Percentiles rank a stretch among this genome's conserved stretches.
Evolutionary conservation across 2,113 vertebrate species (phyloP).

Genomic region (Tiliqua scincoides): DNA sequence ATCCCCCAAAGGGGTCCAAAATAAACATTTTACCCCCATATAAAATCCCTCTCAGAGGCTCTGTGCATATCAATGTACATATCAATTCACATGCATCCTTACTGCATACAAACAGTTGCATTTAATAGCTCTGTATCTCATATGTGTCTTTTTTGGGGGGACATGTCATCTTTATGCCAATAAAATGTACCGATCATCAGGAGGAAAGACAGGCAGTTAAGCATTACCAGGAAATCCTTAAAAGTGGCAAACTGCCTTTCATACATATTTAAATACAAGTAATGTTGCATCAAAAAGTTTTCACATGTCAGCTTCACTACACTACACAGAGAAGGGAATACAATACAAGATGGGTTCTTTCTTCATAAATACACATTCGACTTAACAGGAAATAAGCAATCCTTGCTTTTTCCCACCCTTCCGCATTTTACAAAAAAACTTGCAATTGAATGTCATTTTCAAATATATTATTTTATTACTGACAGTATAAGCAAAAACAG

Average conservation of each 20-base stretch:
- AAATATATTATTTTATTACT: neutral
- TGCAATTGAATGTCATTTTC: neutral
- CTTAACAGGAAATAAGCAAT: slow-evolving; percentile 27
- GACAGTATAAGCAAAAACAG: neutral
- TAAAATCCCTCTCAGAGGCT: too few species aligned
- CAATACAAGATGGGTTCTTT: neutral
- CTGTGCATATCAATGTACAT: neutral
- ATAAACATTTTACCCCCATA: too few species aligned
- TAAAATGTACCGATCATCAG: neutral
- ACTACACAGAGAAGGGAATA: slow-evolving; percentile 20
- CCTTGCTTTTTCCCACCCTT: neutral
- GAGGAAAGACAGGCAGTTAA: slow-evolving; percentile 53
- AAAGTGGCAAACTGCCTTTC: slow-evolving; percentile 60
- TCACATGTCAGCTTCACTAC: slow-evolving; percentile 30
- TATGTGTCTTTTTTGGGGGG: neutral
- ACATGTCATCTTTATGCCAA: neutral
- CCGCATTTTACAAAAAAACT: neutral
- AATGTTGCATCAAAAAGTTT: slow-evolving; percentile 38
- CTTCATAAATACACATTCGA: slow-evolving; percentile 26
- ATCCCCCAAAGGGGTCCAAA: too few species aligned
- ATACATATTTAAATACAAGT: slow-evolving; percentile 67
- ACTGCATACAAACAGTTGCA: slow-evolving; percentile 3
- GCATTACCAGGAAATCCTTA: slow-evolving; percentile 62
- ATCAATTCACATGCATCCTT: neutral
- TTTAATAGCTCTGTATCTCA: slow-evolving; percentile 10